Evolutionary conservation across 2,888 invertebrate species (phyloP).

Genomic region (Eupithecia abbreviata): DNA sequence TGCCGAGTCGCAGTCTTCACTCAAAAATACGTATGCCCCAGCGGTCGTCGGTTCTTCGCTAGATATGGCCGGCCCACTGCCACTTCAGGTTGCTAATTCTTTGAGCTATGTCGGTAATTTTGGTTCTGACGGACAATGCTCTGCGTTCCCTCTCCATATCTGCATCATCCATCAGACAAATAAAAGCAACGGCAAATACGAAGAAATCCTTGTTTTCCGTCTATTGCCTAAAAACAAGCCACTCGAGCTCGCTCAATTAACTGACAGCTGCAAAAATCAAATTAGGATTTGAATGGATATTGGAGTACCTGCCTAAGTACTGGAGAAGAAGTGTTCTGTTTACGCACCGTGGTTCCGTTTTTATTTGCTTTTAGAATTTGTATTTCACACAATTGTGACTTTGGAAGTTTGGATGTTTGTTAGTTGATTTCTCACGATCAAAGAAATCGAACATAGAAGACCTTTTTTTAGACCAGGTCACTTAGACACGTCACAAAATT

Average conservation of each 20-base stretch:
- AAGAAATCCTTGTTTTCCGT: background rate
- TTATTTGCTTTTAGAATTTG: background rate
- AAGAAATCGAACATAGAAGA: too few relatives aligned
- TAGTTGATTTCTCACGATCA: background rate
- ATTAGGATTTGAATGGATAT: conserved; percentile 38
- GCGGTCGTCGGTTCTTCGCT: too few relatives aligned
- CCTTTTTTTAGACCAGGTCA: too few relatives aligned
- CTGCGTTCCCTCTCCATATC: too few relatives aligned
- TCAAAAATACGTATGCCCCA: too few relatives aligned
- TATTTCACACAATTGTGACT: background rate
- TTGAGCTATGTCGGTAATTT: too few relatives aligned
- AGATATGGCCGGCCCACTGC: too few relatives aligned
- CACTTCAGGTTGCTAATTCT: too few relatives aligned
- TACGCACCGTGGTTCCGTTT: background rate
- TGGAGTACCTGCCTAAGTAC: conserved; percentile 16
- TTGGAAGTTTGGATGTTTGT: background rate
- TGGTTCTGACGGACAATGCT: too few relatives aligned
- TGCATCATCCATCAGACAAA: background rate
- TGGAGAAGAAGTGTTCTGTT: background rate
- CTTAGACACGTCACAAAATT: too few relatives aligned
- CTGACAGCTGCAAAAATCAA: conserved; percentile 28
- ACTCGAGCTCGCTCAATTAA: conserved; percentile 24
- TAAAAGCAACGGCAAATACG: background rate
- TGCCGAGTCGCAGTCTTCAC: too few relatives aligned
- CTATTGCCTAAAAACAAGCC: background rate